Conservation (phyloP, 2,797 vertebrate species). For the Huso huso region DNA sequence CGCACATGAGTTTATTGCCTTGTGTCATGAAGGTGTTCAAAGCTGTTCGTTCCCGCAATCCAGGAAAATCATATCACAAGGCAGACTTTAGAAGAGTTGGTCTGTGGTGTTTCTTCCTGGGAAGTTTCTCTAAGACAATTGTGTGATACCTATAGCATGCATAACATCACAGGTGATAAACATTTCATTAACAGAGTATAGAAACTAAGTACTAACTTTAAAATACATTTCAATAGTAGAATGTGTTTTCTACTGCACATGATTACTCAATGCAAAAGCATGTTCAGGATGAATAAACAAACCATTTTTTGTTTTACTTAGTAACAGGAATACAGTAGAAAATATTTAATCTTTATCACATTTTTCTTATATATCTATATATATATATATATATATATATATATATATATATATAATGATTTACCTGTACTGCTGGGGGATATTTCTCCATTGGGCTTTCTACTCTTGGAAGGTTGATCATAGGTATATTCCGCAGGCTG, state of each 20-base stretch:
- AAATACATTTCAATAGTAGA: no score
- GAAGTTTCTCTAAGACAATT: slow-evolving; percentile 41
- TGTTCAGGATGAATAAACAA: no score
- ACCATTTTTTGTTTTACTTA: no score
- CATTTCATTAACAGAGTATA: no score
- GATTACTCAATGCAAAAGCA: no score
- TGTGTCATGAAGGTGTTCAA: slow-evolving; percentile 58
- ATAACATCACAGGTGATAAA: slow-evolving; percentile 11
- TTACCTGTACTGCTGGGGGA: slow-evolving; percentile 63
- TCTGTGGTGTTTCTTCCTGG: slow-evolving; percentile 54
- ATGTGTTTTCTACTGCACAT: no score
- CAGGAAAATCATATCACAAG: slow-evolving; percentile 63
- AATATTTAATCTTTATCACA: no score
- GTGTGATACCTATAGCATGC: slow-evolving; percentile 44
- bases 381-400: no score
- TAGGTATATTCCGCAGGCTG: slow-evolving; percentile 53
- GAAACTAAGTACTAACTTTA: no score
- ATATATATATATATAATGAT: neutral
- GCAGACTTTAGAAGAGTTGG: slow-evolving; percentile 54
- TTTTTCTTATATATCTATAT: no score
- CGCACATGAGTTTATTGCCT: slow-evolving; percentile 67
- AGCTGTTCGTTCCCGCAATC: slow-evolving; percentile 53
- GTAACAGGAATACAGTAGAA: no score
- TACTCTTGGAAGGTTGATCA: slow-evolving; percentile 75
- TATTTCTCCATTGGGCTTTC: slow-evolving; percentile 95